These are phyloP conservation scores for Ursus arctos DNA, from an alignment of 2,113 vertebrate species.

Conservation along the genomic window DNA sequence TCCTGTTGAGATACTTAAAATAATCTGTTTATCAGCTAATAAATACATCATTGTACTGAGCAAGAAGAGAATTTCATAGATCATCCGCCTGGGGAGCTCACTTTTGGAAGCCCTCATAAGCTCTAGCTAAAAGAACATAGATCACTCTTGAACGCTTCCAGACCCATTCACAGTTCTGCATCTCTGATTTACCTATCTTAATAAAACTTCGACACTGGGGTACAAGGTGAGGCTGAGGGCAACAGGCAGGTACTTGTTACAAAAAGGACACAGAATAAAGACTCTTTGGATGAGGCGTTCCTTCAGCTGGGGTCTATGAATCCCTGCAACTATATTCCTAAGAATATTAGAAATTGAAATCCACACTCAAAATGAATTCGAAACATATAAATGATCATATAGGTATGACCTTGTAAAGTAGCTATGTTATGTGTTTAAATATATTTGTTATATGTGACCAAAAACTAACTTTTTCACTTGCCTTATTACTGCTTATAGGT, in stretches of 20 bases:
- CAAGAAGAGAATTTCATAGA: background rate
- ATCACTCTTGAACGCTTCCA: background rate
- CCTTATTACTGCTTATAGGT: slow-evolving; percentile 86
- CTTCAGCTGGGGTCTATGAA: background rate
- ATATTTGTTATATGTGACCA: slow-evolving; percentile 7
- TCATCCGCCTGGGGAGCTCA: background rate
- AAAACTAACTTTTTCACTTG: slow-evolving; percentile 65
- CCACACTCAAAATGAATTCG: slow-evolving; percentile 30
- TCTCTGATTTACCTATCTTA: background rate
- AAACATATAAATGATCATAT: background rate
- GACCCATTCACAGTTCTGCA: background rate
- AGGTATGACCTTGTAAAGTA: slow-evolving; percentile 34
- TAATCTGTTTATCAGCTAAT: background rate
- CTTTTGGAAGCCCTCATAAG: background rate
- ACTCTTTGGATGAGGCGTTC: background rate
- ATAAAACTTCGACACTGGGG: background rate
- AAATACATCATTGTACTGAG: background rate
- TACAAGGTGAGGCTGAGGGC: background rate
- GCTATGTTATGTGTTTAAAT: slow-evolving; percentile 34
- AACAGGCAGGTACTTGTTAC: background rate
- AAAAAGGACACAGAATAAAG: background rate
- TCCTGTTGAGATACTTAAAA: background rate
- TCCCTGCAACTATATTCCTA: background rate
- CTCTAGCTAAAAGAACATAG: background rate
- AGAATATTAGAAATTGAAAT: slow-evolving; percentile 47